Base-by-base conservation (phyloP, 2,888 invertebrate species). In the Drosophila rellima region DNA sequence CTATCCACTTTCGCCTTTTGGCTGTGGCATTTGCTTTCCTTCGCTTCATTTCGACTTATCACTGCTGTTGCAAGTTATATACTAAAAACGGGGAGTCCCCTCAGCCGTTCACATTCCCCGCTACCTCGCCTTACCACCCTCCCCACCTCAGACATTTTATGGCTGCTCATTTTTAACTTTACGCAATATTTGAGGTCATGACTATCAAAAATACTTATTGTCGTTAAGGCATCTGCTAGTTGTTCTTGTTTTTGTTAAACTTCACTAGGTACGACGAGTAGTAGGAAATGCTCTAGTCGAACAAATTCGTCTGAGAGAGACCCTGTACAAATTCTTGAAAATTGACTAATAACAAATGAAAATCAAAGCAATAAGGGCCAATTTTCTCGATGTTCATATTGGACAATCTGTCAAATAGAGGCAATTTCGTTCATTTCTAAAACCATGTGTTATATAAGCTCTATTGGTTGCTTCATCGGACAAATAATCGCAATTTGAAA, bases 11-110 rank as follows among this genome's bases (percentile, higher is more conserved):
- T 37, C 18, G 31, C 10, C 17, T 15, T 57, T 47, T 37, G 52
- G 26, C 33, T 37, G 35, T 47, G 45, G 56, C 48, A 23, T 42
- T 66, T 60, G 70, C 54, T 45, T 59, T 69, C 73, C 47, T 56
- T 61, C 54, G 77, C 75, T 78, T 68, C 78, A 76, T 80, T 85
- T 73, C 74, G 76, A 85, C 68, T 86, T 83, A 83, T 86, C 83
- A 80, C 70, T 80, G 74, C 67, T 18, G 61, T 56, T 65, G 63
- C 65, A 74, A 82, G 70, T 76, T 85, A 65, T 76, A 81, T 78
- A 82, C 83, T 83, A 72, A 82, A 80, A 80, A 51, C 67, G 50
- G 42, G 31, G 8, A n/a, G 18, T 17, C 4, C n/a, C 33, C 44
- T 33, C 20, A 45, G 26, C n/a, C 29, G 17, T 8, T 39, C 18